A percentile compares a stretch with the other conserved stretches of the same genome.
These are phyloP conservation scores for Gila orcuttii DNA, from an alignment of 2,113 vertebrate genomes.

Conservation along the genomic window DNA sequence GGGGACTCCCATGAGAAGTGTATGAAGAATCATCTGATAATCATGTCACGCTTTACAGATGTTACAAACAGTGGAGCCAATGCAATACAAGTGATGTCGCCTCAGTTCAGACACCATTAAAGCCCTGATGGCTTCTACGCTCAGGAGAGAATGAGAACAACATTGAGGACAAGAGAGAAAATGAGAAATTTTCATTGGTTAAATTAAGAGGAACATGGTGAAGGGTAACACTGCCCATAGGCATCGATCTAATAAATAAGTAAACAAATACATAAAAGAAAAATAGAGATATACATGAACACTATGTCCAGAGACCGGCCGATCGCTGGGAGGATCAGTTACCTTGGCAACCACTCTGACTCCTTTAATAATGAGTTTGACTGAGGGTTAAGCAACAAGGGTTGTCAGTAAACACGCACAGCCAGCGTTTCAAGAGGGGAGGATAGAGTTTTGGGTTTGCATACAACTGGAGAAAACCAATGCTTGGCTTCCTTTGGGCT, in stretches of 20 bases:
- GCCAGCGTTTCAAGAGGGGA: not conserved
- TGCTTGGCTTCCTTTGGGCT: not conserved
- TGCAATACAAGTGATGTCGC: not conserved
- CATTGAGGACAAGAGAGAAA: not conserved
- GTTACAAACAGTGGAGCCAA: not conserved
- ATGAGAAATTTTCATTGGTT: not conserved
- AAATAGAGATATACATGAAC: not conserved
- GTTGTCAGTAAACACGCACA: slow-evolving; percentile 10
- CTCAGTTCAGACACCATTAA: slow-evolving; percentile 6
- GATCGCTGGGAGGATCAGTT: not conserved
- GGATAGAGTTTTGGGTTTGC: not conserved
- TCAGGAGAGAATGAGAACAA: not conserved
- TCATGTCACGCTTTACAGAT: slow-evolving; percentile 4
- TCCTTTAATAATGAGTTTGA: slow-evolving; percentile 34
- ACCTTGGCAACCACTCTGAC: slow-evolving; percentile 38
- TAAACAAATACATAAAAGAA: slow-evolving; percentile 29
- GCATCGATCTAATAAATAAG: slow-evolving; percentile 33
- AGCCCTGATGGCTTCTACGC: not conserved
- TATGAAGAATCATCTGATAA: slow-evolving; percentile 4
- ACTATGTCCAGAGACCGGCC: not conserved
- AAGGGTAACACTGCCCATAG: slow-evolving; percentile 26
- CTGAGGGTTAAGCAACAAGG: slow-evolving; percentile 17
- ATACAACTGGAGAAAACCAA: not conserved
- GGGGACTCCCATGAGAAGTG: not conserved
- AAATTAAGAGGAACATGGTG: not conserved